A percentile compares a stretch with the other conserved stretches of the same genome.
phyloP scores from a whole-genome alignment of 2,797 vertebrate species.

The Cichlasoma orientale region DNA sequence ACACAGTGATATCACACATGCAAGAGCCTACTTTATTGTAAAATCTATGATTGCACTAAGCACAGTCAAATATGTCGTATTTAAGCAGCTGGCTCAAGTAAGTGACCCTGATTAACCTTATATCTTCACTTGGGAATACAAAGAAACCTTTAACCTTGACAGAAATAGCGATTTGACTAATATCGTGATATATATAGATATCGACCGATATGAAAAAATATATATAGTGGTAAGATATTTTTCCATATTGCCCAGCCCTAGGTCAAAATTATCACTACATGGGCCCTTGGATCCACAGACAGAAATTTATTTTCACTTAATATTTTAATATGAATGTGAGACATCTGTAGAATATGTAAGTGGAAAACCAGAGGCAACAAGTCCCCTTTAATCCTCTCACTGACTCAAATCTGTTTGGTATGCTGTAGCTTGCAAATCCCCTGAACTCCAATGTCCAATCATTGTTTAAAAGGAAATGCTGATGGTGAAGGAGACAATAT shows the following conservation, averaged over 20 bases:
- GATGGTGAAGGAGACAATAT: constrained; percentile 47
- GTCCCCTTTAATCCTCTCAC: constrained; percentile 4
- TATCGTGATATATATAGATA: neutral
- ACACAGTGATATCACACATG: neutral
- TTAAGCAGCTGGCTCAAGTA: neutral
- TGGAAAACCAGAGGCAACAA: constrained; percentile 1
- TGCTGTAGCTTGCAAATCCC: constrained; percentile 11
- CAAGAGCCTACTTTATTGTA: neutral
- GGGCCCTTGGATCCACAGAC: neutral
- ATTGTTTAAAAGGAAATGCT: constrained; percentile 41
- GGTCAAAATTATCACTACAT: neutral
- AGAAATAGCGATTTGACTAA: neutral
- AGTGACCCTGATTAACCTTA: neutral
- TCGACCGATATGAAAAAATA: neutral
- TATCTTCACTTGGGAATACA: neutral
- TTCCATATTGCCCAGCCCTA: neutral
- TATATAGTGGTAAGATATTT: neutral
- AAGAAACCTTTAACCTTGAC: neutral
- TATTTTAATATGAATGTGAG: neutral
- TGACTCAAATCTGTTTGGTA: constrained; percentile 20
- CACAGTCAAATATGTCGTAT: neutral
- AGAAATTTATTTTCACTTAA: constrained; percentile 2
- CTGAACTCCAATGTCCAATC: constrained; percentile 23
- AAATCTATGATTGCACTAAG: neutral
- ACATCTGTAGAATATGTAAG: constrained; percentile 6